Evolutionary conservation across 2,888 invertebrate species (phyloP).

Genomic region (Parnassius mnemosyne): DNA sequence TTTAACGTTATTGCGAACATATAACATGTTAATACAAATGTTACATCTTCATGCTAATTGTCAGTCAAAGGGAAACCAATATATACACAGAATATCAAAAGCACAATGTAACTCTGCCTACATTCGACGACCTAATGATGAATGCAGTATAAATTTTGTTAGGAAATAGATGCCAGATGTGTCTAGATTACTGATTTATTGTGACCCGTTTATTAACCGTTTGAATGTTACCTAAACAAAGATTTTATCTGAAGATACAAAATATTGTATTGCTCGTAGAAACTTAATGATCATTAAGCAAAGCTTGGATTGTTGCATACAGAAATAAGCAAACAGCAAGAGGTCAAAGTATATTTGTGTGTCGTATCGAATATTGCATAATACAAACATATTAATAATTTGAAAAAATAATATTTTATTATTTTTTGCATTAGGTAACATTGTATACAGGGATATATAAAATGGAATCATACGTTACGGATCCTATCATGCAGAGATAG

Average conservation of each 20-base stretch:
- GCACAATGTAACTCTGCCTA: neutral
- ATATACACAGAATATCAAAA: conserved; percentile 12
- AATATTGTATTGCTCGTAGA: conserved; percentile 13
- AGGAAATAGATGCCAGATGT: conserved; percentile 16
- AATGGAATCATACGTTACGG: no score
- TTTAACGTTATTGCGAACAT: neutral
- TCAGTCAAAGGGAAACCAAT: neutral
- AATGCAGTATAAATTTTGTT: conserved; percentile 5
- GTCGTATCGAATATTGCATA: conserved; percentile 11
- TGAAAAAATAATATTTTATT: no score
- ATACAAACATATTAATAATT: neutral
- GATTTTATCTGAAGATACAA: conserved; percentile 17
- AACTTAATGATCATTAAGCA: conserved; percentile 17
- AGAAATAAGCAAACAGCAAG: conserved; percentile 4
- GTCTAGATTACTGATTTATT: conserved; percentile 16
- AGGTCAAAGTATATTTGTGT: conserved; percentile 18
- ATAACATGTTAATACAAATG: neutral
- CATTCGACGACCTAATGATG: conserved; percentile 14
- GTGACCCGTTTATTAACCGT: conserved; percentile 11
- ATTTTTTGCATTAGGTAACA: no score
- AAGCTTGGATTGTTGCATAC: conserved; percentile 1
- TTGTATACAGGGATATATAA: no score
- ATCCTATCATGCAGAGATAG: no score
- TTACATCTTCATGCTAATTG: conserved; percentile 9
- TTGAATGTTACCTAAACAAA: conserved; percentile 9